Conservation (phyloP, 2,797 vertebrate species). For the Dendrocincla fuliginosa region DNA sequence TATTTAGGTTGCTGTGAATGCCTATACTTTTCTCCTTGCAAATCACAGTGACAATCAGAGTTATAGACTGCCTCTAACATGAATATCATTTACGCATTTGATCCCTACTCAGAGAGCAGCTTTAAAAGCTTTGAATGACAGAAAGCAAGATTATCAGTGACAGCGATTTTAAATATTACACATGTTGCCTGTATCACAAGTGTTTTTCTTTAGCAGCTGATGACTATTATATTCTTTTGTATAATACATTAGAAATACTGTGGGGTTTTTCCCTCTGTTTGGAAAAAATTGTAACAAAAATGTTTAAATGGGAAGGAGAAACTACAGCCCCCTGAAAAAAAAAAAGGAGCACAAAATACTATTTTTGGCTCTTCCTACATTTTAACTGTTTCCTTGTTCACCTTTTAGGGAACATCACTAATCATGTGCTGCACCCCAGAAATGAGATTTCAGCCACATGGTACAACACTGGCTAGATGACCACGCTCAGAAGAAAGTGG, state of each 20-base stretch:
- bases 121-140: slow-evolving; percentile 30
- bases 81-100: slow-evolving; percentile 45
- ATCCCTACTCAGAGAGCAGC: slow-evolving; percentile 23
- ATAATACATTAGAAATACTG: not conserved
- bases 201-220: not conserved
- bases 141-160: slow-evolving; percentile 39
- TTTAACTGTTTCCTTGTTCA: not conserved
- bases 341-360: not conserved
- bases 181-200: not conserved
- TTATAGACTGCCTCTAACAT: slow-evolving; percentile 32
- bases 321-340: not conserved
- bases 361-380: not conserved
- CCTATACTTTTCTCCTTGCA: not conserved
- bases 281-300: not conserved
- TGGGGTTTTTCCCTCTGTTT: not conserved
- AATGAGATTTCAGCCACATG: not conserved
- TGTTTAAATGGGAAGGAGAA: not conserved
- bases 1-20: slow-evolving; percentile 48
- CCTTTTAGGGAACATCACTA: not conserved
- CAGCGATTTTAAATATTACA: slow-evolving; percentile 41
- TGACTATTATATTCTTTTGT: slow-evolving; percentile 1
- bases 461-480: not conserved
- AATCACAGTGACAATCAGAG: slow-evolving; percentile 33
- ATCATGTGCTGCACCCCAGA: not conserved
- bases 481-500: not conserved